Base-by-base conservation (phyloP, 1,140 invertebrate genomes). In the Ceratitis capitata region DNA sequence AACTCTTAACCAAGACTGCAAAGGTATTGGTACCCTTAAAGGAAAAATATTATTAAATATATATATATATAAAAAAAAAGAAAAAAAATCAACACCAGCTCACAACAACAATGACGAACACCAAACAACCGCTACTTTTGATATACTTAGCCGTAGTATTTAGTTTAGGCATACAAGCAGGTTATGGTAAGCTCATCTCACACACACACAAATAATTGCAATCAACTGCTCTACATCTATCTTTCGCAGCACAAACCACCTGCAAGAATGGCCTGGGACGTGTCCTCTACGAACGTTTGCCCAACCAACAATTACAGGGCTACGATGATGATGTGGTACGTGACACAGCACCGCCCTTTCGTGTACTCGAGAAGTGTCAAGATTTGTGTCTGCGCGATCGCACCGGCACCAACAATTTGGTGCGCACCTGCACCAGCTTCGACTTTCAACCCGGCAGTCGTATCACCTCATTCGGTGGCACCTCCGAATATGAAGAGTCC, bases 371-470 rank as follows among this genome's bases (percentile, higher is more conserved):
- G 90, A 97, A 97, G 91, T 96, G 96, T 91, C 95, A 97, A 91
- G 96, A 97, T 89, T 91, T 97, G 7, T 98, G 97, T 89, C 92
- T 97, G 47, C 93, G 96, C 10, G 97, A 98, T 89, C 93, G 96
- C 87, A 96, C 96, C 1, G 94, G 94, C 61, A 94, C 94, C 3
- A 97, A 97, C 89, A 96, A 97, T 88, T 93, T 97, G 56, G 95
- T 96, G 51, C 93, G 96, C 84, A 94, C 95, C 2, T 98, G 97
- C 90, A 95, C 95, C 49, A 97, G 96, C 32, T 97, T 98, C 85
- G 97, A 98, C 92, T 98, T 98, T 89, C 96, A 97, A 91, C 97
- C 97, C 0, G 97, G 97, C 58, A 96, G 95, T 88, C 93, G 96
- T 29, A 96, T 97, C 86, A 95, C 95, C 35, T 96, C 96, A 0